Percentiles rank a stretch among this genome's conserved stretches.
Conservation (phyloP, 2,888 invertebrate genomes). For the Salticus scenicus region DNA sequence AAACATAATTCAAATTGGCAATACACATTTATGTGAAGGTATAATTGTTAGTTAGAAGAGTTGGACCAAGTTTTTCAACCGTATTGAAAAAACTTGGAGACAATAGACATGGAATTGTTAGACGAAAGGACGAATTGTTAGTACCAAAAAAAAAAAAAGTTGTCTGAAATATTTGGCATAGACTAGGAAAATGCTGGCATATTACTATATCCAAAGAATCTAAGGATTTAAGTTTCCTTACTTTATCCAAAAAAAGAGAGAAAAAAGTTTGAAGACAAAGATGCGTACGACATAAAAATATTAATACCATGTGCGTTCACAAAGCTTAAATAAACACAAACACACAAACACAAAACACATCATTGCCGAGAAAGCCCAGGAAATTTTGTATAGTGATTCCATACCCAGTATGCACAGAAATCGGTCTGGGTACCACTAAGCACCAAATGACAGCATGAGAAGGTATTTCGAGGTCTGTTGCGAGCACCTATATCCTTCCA, state of each 20-base stretch:
- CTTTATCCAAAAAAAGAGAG: not conserved
- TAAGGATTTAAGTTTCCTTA: slow-evolving; percentile 5
- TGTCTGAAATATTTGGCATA: slow-evolving; percentile 60
- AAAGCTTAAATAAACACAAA: slow-evolving; percentile 25
- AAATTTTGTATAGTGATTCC: not conserved
- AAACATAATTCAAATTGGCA: slow-evolving; percentile 15
- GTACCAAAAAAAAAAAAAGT: slow-evolving; percentile 22
- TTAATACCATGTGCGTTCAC: slow-evolving; percentile 22
- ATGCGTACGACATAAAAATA: slow-evolving; percentile 4
- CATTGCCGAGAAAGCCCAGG: slow-evolving; percentile 17
- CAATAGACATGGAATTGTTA: not conserved
- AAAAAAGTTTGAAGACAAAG: not conserved
- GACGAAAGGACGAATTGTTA: not conserved
- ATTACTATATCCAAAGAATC: not conserved
- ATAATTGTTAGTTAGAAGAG: not conserved
- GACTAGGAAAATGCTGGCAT: slow-evolving; percentile 61
- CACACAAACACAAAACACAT: not conserved
- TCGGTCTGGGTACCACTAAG: not conserved
- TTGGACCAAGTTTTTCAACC: not conserved
- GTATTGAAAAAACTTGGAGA: not conserved
- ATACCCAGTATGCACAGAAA: not conserved
- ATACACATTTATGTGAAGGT: not conserved
- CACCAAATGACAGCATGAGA: not conserved
- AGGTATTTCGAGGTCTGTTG: slow-evolving; percentile 26
- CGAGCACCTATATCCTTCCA: slow-evolving; percentile 40